Conservation (phyloP, 2,797 vertebrate species). For the Chaunax sp. region DNA sequence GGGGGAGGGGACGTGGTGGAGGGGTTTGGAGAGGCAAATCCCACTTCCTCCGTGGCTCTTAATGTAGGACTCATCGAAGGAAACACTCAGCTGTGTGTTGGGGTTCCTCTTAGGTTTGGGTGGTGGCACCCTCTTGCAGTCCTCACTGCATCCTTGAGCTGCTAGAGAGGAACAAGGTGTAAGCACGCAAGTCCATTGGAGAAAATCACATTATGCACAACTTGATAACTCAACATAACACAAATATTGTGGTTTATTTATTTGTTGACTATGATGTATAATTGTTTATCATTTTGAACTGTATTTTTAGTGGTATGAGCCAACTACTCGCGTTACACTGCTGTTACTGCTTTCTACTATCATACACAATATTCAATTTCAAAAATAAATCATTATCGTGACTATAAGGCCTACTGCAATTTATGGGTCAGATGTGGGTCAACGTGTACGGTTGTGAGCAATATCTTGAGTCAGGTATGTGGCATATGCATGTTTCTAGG, state of each 20-base stretch:
- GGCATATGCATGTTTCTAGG: conserved; percentile 78
- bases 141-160: conserved; percentile 95
- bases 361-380: not conserved
- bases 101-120: conserved; percentile 98
- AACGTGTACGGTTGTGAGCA: conserved; percentile 45
- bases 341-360: not conserved
- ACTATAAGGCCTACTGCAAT: conserved; percentile 1
- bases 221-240: not conserved
- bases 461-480: conserved; percentile 70
- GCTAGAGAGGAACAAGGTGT: conserved; percentile 57
- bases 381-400: conserved; percentile 14
- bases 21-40: conserved; percentile 74
- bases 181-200: conserved; percentile 4
- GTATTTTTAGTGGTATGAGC: not conserved
- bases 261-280: not conserved
- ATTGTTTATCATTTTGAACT: too few relatives aligned
- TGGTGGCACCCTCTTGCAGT: conserved; percentile 97
- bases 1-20: conserved; percentile 66
- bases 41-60: conserved; percentile 86
- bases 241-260: not conserved
- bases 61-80: conserved; percentile 96
- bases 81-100: conserved; percentile 97
- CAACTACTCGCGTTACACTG: not conserved
- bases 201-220: not conserved
- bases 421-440: conserved; percentile 64